Evolutionary conservation across 2,797 vertebrate genomes (phyloP), one percentile per base, ranked within the genome.

Genomic region (Dendrocincla fuliginosa): DNA sequence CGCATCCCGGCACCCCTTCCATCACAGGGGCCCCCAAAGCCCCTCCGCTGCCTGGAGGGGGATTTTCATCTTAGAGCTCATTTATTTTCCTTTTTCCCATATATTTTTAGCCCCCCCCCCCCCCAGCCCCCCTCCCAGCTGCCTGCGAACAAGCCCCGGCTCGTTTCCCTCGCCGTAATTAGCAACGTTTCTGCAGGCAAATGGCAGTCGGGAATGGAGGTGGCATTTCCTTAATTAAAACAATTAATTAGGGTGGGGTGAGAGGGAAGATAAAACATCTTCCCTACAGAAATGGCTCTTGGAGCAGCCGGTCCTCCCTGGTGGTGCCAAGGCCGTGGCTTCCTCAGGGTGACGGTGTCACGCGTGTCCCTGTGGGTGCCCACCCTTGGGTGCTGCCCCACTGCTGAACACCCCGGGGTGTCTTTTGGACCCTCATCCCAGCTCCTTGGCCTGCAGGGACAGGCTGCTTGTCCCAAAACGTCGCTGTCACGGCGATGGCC

Each of bases 181-280:
- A 97, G 94, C 96, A 84, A 32, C 56, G 15, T 70, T 95, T 92
- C 94, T 94, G 91, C 95, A 73, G 87, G 95, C 91, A 96, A 95
- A 95, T 67, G 90, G 91, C 94, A 94, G 96, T 94, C 87, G 61
- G 84, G 85, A 96, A 92, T 84, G 91, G 84, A 96, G 94, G 91
- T 83, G 91, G 87, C 87, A 44, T 95, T 96, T 95, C 94, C 92
- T 96, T 97, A 97, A 97, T 97, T 97, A 97, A 97, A 97, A 96
- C 93, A 96, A 97, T 96, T 96, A 93, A 93, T 97, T 92, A 95
- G 91, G 93, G 92, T 88, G 89, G 76, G 84, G 91, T 32, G 85
- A 94, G 89, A 94, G 75, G 53, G 75, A 84, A 91, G 65, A 84
- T 25, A 39, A 80, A 92, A 49, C 59, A 47, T 33, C 47, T 90